Evolutionary conservation across 2,797 vertebrate species (phyloP).

Genomic region (Tachyglossus aculeatus): DNA sequence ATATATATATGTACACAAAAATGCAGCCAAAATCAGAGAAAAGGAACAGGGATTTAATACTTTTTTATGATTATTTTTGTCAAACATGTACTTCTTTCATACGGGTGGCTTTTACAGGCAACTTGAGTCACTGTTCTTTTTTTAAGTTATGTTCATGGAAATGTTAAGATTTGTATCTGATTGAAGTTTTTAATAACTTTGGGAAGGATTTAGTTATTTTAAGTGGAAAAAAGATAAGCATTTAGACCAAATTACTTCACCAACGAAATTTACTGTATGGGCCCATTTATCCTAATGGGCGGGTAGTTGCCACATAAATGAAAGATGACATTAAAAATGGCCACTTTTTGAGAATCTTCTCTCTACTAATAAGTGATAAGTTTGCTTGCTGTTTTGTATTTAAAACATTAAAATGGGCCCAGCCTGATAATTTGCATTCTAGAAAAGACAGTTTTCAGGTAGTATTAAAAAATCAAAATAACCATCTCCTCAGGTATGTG

Average conservation of each 20-base stretch:
- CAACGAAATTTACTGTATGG: slow-evolving; percentile 49
- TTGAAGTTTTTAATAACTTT: slow-evolving; percentile 72
- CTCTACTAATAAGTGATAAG: slow-evolving; percentile 61
- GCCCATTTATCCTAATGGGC: slow-evolving; percentile 18
- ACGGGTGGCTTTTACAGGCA: slow-evolving; percentile 83
- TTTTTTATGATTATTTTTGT: slow-evolving; percentile 84
- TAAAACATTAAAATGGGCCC: slow-evolving; percentile 52
- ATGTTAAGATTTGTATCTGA: slow-evolving; percentile 76
- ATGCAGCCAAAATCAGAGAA: slow-evolving; percentile 84
- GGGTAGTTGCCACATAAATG: slow-evolving; percentile 29
- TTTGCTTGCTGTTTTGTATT: slow-evolving; percentile 63
- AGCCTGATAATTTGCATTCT: slow-evolving; percentile 50
- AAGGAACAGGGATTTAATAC: slow-evolving; percentile 85
- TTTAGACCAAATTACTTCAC: slow-evolving; percentile 58
- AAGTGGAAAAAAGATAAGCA: slow-evolving; percentile 65
- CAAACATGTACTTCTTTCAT: slow-evolving; percentile 82
- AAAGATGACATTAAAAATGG: slow-evolving; percentile 22
- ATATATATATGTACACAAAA: slow-evolving; percentile 64
- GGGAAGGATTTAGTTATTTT: slow-evolving; percentile 66
- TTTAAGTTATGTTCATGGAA: slow-evolving; percentile 75
- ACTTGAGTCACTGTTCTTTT: slow-evolving; percentile 76
- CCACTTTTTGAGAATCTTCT: slow-evolving; percentile 13
- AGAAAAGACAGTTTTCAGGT: slow-evolving; percentile 64
- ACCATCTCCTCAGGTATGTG: slow-evolving; percentile 81
- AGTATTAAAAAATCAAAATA: slow-evolving; percentile 63